Evolutionary conservation across 1,140 invertebrate species (phyloP).

Genomic region (Whitmania pigra): DNA sequence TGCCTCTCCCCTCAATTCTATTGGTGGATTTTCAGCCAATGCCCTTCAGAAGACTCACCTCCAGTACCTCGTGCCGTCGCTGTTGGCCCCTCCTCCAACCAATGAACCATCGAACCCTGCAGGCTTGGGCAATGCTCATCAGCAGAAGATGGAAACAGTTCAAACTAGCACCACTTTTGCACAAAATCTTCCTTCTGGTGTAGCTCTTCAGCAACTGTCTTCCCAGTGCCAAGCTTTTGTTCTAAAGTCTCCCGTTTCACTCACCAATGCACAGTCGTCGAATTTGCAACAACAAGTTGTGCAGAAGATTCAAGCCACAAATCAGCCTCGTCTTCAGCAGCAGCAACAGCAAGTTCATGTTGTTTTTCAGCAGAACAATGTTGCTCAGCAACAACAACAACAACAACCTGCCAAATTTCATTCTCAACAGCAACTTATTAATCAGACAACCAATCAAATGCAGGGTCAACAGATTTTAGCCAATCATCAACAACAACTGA

Average conservation of each 20-base stretch:
- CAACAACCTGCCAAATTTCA: constrained; percentile 1
- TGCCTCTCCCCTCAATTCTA: not conserved
- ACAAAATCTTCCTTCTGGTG: no score
- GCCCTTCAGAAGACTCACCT: not conserved
- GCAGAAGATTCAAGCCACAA: constrained; percentile 5
- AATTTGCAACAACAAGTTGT: constrained; percentile 13
- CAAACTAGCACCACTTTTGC: no score
- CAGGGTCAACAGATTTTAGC: not conserved
- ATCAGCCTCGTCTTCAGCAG: constrained; percentile 15
- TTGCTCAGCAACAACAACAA: constrained; percentile 5
- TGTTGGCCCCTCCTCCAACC: not conserved
- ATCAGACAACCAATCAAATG: not conserved
- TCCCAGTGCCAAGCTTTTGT: no score
- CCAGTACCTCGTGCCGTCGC: not conserved
- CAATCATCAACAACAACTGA: constrained; percentile 12
- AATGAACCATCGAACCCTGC: no score
- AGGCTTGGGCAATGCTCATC: no score
- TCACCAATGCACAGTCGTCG: not conserved
- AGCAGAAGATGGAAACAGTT: no score
- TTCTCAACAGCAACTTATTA: constrained; percentile 7
- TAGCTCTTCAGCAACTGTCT: no score
- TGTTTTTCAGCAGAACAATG: constrained; percentile 8
- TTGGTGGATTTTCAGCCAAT: not conserved
- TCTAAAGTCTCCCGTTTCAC: no score
- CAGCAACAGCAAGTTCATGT: constrained; percentile 19